These are phyloP conservation scores for Falco punctatus DNA, from an alignment of 2,113 vertebrate species.

Conservation along the genomic window DNA sequence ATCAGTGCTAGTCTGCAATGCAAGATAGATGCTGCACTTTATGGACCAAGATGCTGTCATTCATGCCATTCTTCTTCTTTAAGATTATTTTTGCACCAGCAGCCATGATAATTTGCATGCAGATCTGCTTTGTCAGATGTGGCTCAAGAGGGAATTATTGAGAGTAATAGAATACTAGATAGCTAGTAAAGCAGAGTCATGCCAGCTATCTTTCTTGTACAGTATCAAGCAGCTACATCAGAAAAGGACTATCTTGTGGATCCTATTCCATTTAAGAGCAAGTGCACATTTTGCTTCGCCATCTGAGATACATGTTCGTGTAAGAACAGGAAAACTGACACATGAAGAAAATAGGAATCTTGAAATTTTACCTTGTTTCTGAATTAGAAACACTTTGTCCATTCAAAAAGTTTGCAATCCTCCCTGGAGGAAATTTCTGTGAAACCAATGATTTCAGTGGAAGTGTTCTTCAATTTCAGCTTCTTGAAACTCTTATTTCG, in stretches of 20 bases:
- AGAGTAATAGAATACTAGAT: neutral
- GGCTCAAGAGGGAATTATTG: neutral
- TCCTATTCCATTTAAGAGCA: neutral
- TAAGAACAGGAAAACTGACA: neutral
- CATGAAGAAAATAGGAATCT: neutral
- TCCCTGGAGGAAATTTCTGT: neutral
- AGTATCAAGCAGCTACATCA: neutral
- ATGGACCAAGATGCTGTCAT: neutral
- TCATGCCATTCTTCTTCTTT: neutral
- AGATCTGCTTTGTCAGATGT: neutral
- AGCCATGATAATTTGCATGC: neutral
- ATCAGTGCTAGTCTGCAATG: neutral
- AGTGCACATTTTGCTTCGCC: neutral
- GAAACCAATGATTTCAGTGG: neutral
- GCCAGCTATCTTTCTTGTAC: neutral
- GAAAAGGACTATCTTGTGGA: neutral
- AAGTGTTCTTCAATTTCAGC: neutral
- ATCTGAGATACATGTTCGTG: neutral
- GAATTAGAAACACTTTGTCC: neutral
- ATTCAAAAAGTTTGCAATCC: neutral
- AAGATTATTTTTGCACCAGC: neutral
- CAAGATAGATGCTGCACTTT: neutral
- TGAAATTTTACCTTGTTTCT: neutral
- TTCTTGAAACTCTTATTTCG: neutral
- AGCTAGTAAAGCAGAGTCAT: neutral